These are phyloP conservation scores for Tyrannus savana DNA, from an alignment of 2,113 vertebrate genomes.

Conservation along the genomic window DNA sequence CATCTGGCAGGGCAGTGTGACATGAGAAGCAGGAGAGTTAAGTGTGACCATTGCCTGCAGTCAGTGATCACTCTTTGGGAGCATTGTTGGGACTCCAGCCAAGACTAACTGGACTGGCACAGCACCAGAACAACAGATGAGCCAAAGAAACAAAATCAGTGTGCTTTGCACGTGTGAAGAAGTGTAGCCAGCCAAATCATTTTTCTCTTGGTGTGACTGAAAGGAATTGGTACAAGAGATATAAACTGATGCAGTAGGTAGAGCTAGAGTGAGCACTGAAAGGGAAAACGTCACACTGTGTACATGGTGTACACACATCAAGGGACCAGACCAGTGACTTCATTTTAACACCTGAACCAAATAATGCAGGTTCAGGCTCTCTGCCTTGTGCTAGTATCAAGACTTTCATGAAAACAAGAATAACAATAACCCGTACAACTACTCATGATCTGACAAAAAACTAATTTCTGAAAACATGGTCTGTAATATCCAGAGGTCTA, in stretches of 20 bases:
- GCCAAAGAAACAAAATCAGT: not conserved
- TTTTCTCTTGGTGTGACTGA: not conserved
- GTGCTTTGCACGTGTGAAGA: not conserved
- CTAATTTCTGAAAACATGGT: fast-evolving
- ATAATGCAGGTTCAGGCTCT: not conserved
- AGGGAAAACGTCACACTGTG: not conserved
- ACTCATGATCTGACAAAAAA: not conserved
- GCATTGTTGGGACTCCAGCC: not conserved
- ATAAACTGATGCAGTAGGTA: not conserved
- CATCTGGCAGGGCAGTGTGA: not conserved
- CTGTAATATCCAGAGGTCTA: not conserved
- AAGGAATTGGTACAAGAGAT: not conserved
- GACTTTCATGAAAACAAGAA: not conserved
- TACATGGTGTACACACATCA: not conserved
- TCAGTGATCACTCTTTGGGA: not conserved
- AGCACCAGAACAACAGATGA: not conserved
- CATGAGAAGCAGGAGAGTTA: not conserved
- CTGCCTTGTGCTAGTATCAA: not conserved
- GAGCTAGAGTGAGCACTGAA: not conserved
- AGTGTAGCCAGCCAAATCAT: not conserved
- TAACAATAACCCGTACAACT: not conserved
- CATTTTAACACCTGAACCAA: not conserved
- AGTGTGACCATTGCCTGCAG: not conserved
- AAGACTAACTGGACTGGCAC: not conserved
- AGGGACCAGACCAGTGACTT: not conserved